These are phyloP conservation scores for Hypotaenidia philippensis DNA, from an alignment of 2,797 vertebrate genomes.

Conservation along the genomic window DNA sequence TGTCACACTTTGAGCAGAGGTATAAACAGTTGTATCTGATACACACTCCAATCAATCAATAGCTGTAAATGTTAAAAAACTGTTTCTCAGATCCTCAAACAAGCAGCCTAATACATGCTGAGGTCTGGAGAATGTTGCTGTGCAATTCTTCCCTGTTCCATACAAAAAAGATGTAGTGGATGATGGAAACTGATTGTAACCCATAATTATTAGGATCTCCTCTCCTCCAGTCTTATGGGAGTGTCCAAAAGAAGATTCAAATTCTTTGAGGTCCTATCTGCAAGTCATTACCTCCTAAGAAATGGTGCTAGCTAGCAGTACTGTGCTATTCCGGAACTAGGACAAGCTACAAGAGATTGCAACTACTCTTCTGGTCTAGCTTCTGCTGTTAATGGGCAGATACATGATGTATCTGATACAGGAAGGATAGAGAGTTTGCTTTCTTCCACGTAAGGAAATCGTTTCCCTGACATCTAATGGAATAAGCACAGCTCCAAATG, in stretches of 20 bases:
- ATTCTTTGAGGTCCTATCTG: background rate
- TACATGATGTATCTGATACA: background rate
- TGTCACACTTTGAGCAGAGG: background rate
- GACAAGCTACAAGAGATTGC: background rate
- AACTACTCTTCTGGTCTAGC: background rate
- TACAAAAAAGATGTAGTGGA: background rate
- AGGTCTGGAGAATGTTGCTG: background rate
- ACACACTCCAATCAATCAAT: background rate
- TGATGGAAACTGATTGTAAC: background rate
- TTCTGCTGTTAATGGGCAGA: background rate
- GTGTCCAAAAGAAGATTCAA: background rate
- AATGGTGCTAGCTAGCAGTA: background rate
- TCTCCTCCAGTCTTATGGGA: background rate
- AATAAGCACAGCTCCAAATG: background rate
- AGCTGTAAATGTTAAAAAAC: background rate
- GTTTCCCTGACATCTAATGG: background rate
- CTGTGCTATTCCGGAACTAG: background rate
- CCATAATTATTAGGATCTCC: background rate
- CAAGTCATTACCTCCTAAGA: background rate
- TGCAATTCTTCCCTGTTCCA: background rate
- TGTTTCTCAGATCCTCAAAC: background rate
- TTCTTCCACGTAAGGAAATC: background rate
- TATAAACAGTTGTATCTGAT: background rate
- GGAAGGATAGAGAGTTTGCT: background rate
- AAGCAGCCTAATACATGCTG: background rate